Base-by-base conservation (phyloP, 2,797 vertebrate genomes). In the Ataeniobius toweri region DNA sequence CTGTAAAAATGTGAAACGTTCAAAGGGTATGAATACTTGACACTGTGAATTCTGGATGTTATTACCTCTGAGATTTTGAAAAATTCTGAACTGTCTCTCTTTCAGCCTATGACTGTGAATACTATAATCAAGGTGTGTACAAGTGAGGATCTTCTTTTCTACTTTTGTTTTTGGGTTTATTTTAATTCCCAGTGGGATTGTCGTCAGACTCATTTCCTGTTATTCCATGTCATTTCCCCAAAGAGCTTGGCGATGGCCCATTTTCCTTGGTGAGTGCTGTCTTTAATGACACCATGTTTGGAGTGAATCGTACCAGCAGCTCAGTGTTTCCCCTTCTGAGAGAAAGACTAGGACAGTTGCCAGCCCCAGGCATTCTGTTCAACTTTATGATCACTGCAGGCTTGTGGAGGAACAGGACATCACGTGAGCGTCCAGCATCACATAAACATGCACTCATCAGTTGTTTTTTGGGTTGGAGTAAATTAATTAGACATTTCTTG, bases 41-140 rank as follows among this genome's bases (percentile, higher is more conserved):
- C 24, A 26, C 13, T 26, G 24, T 46, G 67, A 48, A 70, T 16
- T 22, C 39, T 59, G 3, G n/a, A 39, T 76, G 46, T 70, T 14
- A 26, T 71, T 94, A 82, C 0, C 0, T 41, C 53, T 68, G 10
- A 53, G 12, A 36, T 20, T 10, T 10, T 84, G 58, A 84, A 71
- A 81, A 53, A 2, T 74, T 65, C 31, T 77, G 8, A 26, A 81
- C 28, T 82, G 9, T 77, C 80, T 95, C 76, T 89, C 70, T 96
- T 96, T 90, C 93, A 99, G 98, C 98, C 36, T 97, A 96, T 86
- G 97, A 99, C 80, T 99, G 98, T 95, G 98, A 99, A 95, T 98
- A 97, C 92, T 99, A 97, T 88, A 99, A 99, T 92, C 96, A 96
- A 97, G 98, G 98, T 99, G 96, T 65, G 95, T 93, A 80, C 74